Percentiles rank a stretch among this genome's conserved stretches.
Evolutionary conservation across 2,113 vertebrate species (phyloP).

Genomic region (Perccottus glenii): DNA sequence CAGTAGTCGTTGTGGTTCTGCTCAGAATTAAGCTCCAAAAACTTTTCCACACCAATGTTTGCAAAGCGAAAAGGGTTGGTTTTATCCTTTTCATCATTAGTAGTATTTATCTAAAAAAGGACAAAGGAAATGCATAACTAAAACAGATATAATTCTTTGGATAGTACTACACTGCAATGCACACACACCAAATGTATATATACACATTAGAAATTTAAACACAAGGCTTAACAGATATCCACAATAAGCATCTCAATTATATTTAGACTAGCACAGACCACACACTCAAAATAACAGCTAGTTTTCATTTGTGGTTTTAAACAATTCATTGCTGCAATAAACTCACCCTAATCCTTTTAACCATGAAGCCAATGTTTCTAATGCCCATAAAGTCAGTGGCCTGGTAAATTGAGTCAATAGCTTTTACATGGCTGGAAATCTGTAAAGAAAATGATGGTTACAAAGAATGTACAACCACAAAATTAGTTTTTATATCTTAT

Average conservation of each 20-base stretch:
- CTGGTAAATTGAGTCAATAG: slow-evolving; percentile 95
- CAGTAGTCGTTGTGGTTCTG: slow-evolving; percentile 98
- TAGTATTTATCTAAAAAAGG: slow-evolving; percentile 89
- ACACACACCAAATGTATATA: neutral
- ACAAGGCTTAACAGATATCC: too few relatives aligned
- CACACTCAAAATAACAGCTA: neutral
- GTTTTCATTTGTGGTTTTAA: neutral
- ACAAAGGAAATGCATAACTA: neutral
- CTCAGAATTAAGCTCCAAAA: slow-evolving; percentile 96
- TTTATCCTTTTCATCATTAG: slow-evolving; percentile 82
- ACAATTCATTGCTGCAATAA: slow-evolving; percentile 5
- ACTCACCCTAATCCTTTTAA: slow-evolving; percentile 95
- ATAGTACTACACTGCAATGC: neutral
- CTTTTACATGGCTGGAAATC: slow-evolving; percentile 98
- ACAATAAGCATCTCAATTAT: neutral
- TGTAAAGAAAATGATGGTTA: slow-evolving; percentile 54
- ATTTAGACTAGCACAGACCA: neutral
- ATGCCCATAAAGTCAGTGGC: slow-evolving; percentile 94
- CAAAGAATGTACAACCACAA: neutral
- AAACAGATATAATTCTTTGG: neutral
- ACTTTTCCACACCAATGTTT: slow-evolving; percentile 98
- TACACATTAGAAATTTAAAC: neutral
- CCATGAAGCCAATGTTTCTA: slow-evolving; percentile 97
- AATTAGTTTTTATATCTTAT: neutral
- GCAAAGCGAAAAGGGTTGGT: slow-evolving; percentile 94